These are phyloP conservation scores for Drosophila algonquin DNA, from an alignment of 2,888 invertebrate species.

Conservation along the genomic window DNA sequence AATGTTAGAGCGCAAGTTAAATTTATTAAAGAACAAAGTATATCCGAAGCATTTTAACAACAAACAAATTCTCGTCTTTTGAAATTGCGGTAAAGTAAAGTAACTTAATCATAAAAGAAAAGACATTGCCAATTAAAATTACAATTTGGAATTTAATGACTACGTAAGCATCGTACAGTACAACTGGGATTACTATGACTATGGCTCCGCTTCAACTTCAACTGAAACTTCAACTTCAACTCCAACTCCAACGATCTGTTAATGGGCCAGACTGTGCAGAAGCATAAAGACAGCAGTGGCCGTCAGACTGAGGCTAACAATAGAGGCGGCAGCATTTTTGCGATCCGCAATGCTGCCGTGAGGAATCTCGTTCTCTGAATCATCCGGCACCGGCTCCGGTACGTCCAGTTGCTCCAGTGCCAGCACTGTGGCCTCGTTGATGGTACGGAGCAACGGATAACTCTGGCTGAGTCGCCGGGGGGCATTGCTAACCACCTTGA, in stretches of 20 bases:
- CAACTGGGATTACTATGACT: conserved; percentile 20
- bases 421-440: conserved; percentile 88
- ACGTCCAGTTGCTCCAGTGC: conserved; percentile 84
- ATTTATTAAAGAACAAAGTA: conserved; percentile 59
- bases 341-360: conserved; percentile 79
- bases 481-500: conserved; percentile 62
- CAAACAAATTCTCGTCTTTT: not conserved
- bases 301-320: conserved; percentile 46
- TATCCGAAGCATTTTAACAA: conserved; percentile 49
- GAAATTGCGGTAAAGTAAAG: not conserved
- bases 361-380: conserved; percentile 83
- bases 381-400: conserved; percentile 79
- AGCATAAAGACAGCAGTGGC: conserved; percentile 39
- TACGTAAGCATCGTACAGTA: conserved; percentile 22
- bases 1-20: conserved; percentile 74
- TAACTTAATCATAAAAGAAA: not conserved
- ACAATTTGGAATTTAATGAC: conserved; percentile 41
- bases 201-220: conserved; percentile 21
- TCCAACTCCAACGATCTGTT: conserved; percentile 10
- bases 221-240: not conserved
- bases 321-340: conserved; percentile 56
- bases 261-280: conserved; percentile 43
- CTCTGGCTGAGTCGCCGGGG: conserved; percentile 84
- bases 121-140: conserved; percentile 10
- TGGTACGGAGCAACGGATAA: conserved; percentile 89